phyloP scores from a whole-genome alignment of 2,797 vertebrate species.

The Arrhamphus sclerolepis region DNA sequence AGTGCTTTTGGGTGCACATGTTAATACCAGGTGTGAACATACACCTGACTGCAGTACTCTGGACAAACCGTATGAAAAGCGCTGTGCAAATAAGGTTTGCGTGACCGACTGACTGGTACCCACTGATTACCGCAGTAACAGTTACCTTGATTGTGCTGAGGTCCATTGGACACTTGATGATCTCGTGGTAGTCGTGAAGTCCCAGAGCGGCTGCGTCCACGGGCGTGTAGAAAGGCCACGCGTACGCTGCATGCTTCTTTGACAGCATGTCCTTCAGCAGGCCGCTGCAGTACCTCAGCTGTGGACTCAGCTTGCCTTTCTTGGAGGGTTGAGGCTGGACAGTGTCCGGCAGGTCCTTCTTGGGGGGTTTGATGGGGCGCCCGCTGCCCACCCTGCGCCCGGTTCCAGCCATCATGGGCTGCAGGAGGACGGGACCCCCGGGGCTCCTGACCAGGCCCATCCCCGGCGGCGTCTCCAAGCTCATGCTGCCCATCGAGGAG shows the following conservation, averaged over 20 bases:
- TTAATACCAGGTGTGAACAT: too few relatives aligned
- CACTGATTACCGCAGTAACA: too few relatives aligned
- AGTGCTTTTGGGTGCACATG: too few relatives aligned
- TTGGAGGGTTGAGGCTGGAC: constrained; percentile 87
- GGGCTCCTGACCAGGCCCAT: constrained; percentile 76
- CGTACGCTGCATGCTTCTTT: constrained; percentile 88
- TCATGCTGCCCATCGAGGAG: constrained; percentile 80
- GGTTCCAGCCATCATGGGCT: constrained; percentile 68
- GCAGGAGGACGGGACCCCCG: constrained; percentile 79
- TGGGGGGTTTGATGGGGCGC: constrained; percentile 92
- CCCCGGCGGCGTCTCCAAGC: constrained; percentile 72
- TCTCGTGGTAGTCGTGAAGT: constrained; percentile 93
- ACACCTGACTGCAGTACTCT: too few relatives aligned
- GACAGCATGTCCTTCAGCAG: constrained; percentile 92
- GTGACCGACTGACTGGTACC: too few relatives aligned
- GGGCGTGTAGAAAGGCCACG: constrained; percentile 91
- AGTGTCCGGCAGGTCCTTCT: constrained; percentile 91
- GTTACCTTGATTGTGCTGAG: constrained; percentile 91
- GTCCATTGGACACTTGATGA: constrained; percentile 97
- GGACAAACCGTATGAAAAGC: too few relatives aligned
- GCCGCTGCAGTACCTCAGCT: constrained; percentile 90
- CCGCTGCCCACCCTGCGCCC: constrained; percentile 88
- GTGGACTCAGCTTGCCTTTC: constrained; percentile 87
- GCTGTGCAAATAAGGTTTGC: too few relatives aligned
- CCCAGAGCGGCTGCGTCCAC: constrained; percentile 84